These are phyloP conservation scores for Cygnus buccinator DNA, from an alignment of 2,113 vertebrate species.

Conservation along the genomic window DNA sequence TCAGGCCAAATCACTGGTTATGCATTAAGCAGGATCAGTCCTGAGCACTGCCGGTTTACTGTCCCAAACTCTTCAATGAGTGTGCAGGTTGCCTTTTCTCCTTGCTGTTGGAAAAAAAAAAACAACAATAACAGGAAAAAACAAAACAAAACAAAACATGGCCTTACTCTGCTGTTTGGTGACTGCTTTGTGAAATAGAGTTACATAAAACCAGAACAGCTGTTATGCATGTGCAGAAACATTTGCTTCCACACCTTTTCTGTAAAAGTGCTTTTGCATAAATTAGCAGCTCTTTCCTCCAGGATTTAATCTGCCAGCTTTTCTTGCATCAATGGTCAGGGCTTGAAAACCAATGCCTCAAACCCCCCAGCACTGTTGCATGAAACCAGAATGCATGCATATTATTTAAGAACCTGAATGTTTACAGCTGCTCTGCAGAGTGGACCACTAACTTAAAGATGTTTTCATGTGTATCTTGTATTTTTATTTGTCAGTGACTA, in stretches of 20 bases:
- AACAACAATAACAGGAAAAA: background rate
- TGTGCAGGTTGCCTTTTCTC: background rate
- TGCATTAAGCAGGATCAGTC: constrained; percentile 36
- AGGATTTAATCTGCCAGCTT: background rate
- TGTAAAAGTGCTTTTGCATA: background rate
- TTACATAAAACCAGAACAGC: background rate
- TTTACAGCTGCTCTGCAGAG: background rate
- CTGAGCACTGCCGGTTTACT: background rate
- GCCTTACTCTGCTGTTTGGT: background rate
- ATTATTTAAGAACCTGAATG: background rate
- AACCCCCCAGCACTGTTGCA: background rate
- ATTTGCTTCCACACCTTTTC: background rate
- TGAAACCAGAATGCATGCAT: background rate
- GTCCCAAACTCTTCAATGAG: background rate
- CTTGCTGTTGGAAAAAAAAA: background rate
- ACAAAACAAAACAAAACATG: background rate
- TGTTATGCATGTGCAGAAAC: accelerated
- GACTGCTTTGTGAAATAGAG: background rate
- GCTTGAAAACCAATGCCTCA: background rate
- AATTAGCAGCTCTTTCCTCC: background rate
- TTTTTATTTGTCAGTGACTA: background rate
- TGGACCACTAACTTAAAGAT: background rate
- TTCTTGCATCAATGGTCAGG: background rate
- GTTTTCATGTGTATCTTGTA: accelerated
- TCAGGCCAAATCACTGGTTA: constrained; percentile 45